phyloP scores from a whole-genome alignment of 1,140 invertebrate species.

The Drosophila navojoa region DNA sequence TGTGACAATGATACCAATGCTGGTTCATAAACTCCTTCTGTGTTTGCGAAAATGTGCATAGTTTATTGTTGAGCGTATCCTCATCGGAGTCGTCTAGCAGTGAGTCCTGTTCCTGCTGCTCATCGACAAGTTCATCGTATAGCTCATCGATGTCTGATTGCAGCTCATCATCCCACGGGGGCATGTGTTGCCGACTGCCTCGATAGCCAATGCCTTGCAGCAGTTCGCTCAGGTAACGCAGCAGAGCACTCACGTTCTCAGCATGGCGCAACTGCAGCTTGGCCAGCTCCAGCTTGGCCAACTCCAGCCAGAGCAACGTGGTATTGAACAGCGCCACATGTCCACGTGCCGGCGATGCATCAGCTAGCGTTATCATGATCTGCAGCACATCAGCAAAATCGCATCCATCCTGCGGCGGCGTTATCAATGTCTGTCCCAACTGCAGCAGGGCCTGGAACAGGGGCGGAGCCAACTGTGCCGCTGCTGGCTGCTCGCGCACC shows the following conservation, averaged over 20 bases:
- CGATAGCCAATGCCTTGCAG: conserved; percentile 79
- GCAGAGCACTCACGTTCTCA: conserved; percentile 76
- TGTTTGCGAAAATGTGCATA: conserved; percentile 98
- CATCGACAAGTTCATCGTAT: conserved; percentile 87
- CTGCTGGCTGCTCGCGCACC: conserved; percentile 88
- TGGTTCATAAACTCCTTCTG: conserved; percentile 99
- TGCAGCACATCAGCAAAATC: conserved; percentile 93
- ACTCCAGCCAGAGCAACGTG: conserved; percentile 90
- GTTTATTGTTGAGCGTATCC: conserved; percentile 95
- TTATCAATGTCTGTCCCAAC: conserved; percentile 89
- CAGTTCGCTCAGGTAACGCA: conserved; percentile 85
- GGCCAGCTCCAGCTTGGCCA: conserved; percentile 87
- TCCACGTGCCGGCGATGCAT: conserved; percentile 90
- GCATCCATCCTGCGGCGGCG: conserved; percentile 87
- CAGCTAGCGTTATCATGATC: conserved; percentile 91
- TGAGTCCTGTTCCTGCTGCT: conserved; percentile 97
- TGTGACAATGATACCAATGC: conserved; percentile 99
- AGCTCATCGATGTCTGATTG: conserved; percentile 89
- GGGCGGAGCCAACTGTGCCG: conserved; percentile 68
- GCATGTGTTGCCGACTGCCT: conserved; percentile 87
- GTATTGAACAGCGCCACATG: conserved; percentile 92
- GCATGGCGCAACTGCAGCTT: conserved; percentile 84
- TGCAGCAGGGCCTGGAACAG: conserved; percentile 91
- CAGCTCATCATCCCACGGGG: conserved; percentile 92
- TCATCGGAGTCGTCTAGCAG: conserved; percentile 97